Base-by-base conservation (phyloP, 2,113 vertebrate species). In the Odontophorus gujanensis region DNA sequence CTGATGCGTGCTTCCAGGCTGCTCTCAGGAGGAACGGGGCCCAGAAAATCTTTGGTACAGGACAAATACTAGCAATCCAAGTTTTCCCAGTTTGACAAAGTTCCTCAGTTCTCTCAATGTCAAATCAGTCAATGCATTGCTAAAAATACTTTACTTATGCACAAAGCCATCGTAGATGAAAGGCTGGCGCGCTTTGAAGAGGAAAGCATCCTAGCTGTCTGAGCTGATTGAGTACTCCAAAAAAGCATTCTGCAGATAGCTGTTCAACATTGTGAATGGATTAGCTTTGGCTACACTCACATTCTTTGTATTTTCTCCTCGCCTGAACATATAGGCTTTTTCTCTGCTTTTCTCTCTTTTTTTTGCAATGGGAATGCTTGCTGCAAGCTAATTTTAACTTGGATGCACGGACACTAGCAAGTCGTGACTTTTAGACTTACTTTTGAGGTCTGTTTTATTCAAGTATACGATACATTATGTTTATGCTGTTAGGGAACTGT, bases 121-220 rank as follows among this genome's bases (percentile, higher is more conserved):
- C 91, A 93, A 85, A 83, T 71, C 59, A 45, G 57, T 88, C 81
- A 21, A 36, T 42, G 48, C 67, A 9, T 8, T 32, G 81, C 95
- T 96, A 96, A 95, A 97, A 96, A 96, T 95, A 97, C 67, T 74
- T 45, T 7, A 58, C 62, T 66, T 63, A 28, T 86, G 87, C 91
- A 92, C 85, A 80, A 81, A 90, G 85, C 36, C 85, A 68, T 81
- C 58, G 66, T 48, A 62, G 69, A 91, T 85, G 74, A 95, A 93
- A 91, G 85, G 82, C 80, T 2, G 3, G 51, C 7, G 3, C 55
- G 86, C 94, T 96, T 89, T 95, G 95, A 94, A 93, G 90, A 45
- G 71, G 68, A 87, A 74, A 59, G 53, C 72, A 43, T 69, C 0
- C 2, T 71, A 42, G 74, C 91, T 90, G 90, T 45, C 63, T 89